A percentile compares a stretch with the other conserved stretches of the same genome.
These are phyloP conservation scores for Strigamia transsilvanica DNA, from an alignment of 2,888 invertebrate species.

Conservation along the genomic window DNA sequence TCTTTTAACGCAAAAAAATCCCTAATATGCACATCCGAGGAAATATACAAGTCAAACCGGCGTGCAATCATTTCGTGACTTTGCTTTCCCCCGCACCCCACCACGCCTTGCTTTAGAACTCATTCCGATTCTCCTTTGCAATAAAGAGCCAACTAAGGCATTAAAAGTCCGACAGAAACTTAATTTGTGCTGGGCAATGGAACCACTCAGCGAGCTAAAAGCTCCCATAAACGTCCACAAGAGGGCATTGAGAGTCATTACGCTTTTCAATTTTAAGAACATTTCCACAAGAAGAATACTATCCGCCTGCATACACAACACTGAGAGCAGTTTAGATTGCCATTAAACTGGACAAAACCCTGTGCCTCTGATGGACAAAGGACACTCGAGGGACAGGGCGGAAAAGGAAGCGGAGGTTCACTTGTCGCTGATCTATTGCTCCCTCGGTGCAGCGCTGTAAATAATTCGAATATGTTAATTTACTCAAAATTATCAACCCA, in stretches of 20 bases:
- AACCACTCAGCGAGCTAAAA: conserved; percentile 49
- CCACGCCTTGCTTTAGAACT: not conserved
- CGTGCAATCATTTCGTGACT: not conserved
- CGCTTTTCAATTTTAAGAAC: conserved; percentile 49
- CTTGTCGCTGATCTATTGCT: conserved; percentile 43
- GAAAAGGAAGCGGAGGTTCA: conserved; percentile 34
- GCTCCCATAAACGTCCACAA: conserved; percentile 49
- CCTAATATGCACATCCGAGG: not conserved
- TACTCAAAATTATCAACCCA: conserved; percentile 29
- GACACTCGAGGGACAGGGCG: conserved; percentile 48
- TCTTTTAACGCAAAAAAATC: not conserved
- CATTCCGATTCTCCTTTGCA: conserved; percentile 33
- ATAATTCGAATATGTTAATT: conserved; percentile 44
- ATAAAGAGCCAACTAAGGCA: conserved; percentile 49
- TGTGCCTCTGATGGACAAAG: conserved; percentile 43
- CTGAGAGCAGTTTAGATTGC: conserved; percentile 44
- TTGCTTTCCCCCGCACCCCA: not conserved
- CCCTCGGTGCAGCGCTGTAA: conserved; percentile 13
- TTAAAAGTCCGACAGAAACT: conserved; percentile 49
- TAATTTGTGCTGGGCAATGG: conserved; percentile 49
- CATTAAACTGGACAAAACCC: conserved; percentile 47
- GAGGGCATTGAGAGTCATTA: conserved; percentile 49
- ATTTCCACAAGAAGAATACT: conserved; percentile 48
- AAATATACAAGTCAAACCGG: not conserved
- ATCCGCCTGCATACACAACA: conserved; percentile 49